Percentiles rank a stretch among this genome's conserved stretches.
These are phyloP conservation scores for Armadillidium nasatum DNA, from an alignment of 1,140 invertebrate genomes.

Conservation along the genomic window DNA sequence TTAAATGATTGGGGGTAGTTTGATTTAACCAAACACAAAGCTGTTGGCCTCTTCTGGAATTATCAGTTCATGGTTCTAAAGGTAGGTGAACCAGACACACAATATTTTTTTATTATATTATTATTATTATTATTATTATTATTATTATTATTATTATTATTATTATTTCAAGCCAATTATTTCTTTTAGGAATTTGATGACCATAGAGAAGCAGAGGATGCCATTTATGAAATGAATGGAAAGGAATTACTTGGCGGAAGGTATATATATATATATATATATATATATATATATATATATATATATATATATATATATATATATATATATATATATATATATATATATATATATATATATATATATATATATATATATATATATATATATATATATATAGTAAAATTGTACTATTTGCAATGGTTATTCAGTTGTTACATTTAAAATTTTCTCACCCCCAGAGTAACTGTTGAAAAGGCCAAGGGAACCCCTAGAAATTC, in stretches of 20 bases:
- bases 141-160: too few species aligned
- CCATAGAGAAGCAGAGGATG: conserved; percentile 93
- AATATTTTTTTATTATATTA: too few species aligned
- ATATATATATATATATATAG: conserved; percentile 7
- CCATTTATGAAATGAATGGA: conserved; percentile 59
- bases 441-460: not conserved
- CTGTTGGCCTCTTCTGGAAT: too few species aligned
- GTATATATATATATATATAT: conserved; percentile 35
- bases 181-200: conserved; percentile 29
- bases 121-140: too few species aligned
- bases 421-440: too few species aligned
- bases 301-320: conserved; percentile 34
- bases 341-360: conserved; percentile 34
- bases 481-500: not conserved
- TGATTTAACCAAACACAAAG: too few species aligned
- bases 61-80: too few species aligned
- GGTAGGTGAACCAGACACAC: too few species aligned
- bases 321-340: conserved; percentile 34
- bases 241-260: conserved; percentile 25
- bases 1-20: too few species aligned
- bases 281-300: conserved; percentile 32
- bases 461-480: not conserved
- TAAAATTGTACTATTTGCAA: too few species aligned
- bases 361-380: conserved; percentile 33
- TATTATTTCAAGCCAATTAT: too few species aligned